Conservation (phyloP, 2,888 invertebrate genomes). For the Anaspis maculata region DNA sequence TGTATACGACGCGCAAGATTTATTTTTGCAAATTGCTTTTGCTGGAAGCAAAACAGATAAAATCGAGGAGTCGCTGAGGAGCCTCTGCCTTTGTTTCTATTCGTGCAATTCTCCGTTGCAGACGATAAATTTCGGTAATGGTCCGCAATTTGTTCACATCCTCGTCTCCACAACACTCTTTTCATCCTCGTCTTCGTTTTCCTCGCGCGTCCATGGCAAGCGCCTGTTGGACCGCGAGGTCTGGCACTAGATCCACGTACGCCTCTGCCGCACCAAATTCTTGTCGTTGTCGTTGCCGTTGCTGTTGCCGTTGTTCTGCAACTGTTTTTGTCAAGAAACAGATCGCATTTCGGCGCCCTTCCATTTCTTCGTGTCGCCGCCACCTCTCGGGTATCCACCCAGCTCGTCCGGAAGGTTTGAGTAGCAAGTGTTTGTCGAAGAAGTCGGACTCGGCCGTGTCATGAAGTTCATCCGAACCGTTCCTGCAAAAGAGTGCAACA, state of each 20-base stretch:
- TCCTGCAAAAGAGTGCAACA: constrained; percentile 10
- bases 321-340: constrained; percentile 29
- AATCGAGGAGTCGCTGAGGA: no score
- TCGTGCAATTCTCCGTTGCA: no score
- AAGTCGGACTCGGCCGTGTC: constrained; percentile 18
- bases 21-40: no score
- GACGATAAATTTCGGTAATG: no score
- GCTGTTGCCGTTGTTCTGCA: constrained; percentile 8
- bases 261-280: constrained; percentile 22
- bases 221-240: constrained; percentile 30
- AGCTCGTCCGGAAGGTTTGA: constrained; percentile 15
- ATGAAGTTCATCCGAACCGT: constrained; percentile 14
- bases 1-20: no score
- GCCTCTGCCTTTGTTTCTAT: no score
- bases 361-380: constrained; percentile 21
- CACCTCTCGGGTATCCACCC: constrained; percentile 14
- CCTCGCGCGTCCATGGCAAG: constrained; percentile 28
- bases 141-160: no score
- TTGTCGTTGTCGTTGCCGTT: constrained; percentile 3
- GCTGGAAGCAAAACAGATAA: no score
- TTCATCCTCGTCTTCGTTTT: constrained; percentile 11
- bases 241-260: constrained; percentile 35
- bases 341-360: constrained; percentile 29
- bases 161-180: constrained; percentile 11
- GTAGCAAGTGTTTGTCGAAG: constrained; percentile 19